Evolutionary conservation across 2,888 invertebrate species (phyloP).

Genomic region (Mesochorus sp.): DNA sequence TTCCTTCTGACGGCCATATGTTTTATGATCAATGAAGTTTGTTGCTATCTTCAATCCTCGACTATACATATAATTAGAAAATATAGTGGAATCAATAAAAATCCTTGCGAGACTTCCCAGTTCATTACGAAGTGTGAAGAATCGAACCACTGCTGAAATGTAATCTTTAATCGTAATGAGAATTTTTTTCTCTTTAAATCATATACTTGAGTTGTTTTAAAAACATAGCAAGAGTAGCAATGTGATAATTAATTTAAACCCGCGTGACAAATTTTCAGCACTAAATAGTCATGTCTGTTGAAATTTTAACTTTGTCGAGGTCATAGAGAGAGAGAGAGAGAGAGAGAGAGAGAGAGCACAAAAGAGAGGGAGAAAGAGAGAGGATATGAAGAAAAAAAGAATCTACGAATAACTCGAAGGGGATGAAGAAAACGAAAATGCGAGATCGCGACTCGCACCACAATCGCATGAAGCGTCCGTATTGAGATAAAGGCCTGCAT

Average conservation of each 20-base stretch:
- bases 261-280: conserved; percentile 42
- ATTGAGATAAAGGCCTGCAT: neutral
- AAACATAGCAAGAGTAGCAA: conserved; percentile 20
- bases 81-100: too few relatives aligned
- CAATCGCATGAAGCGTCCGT: neutral
- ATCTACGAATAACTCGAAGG: too few relatives aligned
- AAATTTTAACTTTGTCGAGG: conserved; percentile 21
- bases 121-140: too few relatives aligned
- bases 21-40: too few relatives aligned
- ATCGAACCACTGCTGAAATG: too few relatives aligned
- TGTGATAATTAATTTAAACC: conserved; percentile 49
- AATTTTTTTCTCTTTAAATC: too few relatives aligned
- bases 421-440: conserved; percentile 1
- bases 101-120: too few relatives aligned
- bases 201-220: conserved; percentile 4
- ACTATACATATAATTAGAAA: too few relatives aligned
- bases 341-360: neutral
- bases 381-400: neutral
- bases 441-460: neutral
- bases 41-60: too few relatives aligned
- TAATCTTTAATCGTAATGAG: neutral
- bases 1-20: too few relatives aligned
- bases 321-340: neutral
- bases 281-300: conserved; percentile 13
- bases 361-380: neutral